Evolutionary conservation across 2,113 vertebrate species (phyloP).

Genomic region (Turnix velox): DNA sequence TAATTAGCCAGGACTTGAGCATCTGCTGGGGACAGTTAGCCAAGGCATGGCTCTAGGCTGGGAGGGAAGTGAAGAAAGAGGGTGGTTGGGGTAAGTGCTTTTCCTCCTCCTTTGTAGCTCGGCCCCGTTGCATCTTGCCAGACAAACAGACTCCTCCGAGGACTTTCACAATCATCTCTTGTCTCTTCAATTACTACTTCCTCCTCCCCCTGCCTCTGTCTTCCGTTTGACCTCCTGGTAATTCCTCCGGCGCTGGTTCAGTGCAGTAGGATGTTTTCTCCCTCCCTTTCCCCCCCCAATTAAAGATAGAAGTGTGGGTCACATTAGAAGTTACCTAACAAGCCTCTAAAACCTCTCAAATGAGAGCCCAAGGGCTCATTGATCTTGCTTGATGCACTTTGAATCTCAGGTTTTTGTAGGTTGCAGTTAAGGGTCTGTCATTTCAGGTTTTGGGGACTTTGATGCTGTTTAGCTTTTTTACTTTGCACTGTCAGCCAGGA

Average conservation of each 20-base stretch:
- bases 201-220: slow-evolving; percentile 30
- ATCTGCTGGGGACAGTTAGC: neutral
- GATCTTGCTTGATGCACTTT: neutral
- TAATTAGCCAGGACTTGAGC: neutral
- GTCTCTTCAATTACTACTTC: slow-evolving; percentile 54
- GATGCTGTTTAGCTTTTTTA: neutral
- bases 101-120: neutral
- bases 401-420: neutral
- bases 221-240: slow-evolving; percentile 38
- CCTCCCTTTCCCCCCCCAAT: neutral
- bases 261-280: neutral
- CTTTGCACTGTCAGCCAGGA: neutral
- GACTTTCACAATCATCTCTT: slow-evolving; percentile 18
- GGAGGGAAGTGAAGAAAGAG: neutral
- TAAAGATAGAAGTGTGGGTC: neutral
- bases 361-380: neutral
- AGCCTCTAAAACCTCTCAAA: neutral
- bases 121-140: neutral
- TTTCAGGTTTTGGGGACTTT: neutral
- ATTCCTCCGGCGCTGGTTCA: neutral
- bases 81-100: neutral
- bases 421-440: neutral
- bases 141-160: slow-evolving; percentile 41
- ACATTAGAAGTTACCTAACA: neutral
- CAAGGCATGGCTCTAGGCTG: neutral